These are phyloP conservation scores for Drosophila subobscura DNA, from an alignment of 1,140 invertebrate species.

Conservation along the genomic window DNA sequence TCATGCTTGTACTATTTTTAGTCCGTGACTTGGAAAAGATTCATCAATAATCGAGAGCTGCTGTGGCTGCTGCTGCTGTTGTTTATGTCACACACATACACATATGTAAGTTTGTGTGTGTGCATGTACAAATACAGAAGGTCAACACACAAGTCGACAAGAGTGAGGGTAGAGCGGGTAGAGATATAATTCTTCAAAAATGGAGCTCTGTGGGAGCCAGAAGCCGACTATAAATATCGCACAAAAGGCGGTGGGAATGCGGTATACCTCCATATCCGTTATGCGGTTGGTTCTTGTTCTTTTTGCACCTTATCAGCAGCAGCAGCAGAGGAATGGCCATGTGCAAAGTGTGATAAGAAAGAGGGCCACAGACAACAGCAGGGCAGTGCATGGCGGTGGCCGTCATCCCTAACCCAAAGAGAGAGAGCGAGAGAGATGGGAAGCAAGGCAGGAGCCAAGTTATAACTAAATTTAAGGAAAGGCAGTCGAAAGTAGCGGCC, in stretches of 20 bases:
- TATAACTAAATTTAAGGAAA: too few species aligned
- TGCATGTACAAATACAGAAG: conserved; percentile 39
- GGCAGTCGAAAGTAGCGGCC: too few species aligned
- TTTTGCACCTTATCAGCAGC: conserved; percentile 25
- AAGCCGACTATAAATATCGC: conserved; percentile 36
- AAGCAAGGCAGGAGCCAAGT: neutral
- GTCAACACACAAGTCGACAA: conserved; percentile 23
- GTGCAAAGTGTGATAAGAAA: conserved; percentile 27
- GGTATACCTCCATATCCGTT: conserved; percentile 20
- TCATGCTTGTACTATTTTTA: conserved; percentile 41
- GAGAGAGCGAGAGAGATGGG: neutral
- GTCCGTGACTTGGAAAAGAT: conserved; percentile 29
- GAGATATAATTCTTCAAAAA: conserved; percentile 4
- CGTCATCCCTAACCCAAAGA: too few species aligned
- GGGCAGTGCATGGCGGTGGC: neutral
- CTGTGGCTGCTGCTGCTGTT: too few species aligned
- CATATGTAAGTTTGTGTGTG: conserved; percentile 5
- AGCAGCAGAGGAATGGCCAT: neutral
- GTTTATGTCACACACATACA: neutral
- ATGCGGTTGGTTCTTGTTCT: neutral
- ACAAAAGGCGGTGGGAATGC: conserved; percentile 11
- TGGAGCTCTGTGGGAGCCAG: conserved; percentile 43
- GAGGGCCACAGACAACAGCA: conserved; percentile 47
- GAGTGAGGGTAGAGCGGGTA: neutral
- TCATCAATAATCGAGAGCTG: conserved; percentile 3